Evolutionary conservation across 2,113 vertebrate genomes (phyloP).

Genomic region (Saimiri boliviensis): DNA sequence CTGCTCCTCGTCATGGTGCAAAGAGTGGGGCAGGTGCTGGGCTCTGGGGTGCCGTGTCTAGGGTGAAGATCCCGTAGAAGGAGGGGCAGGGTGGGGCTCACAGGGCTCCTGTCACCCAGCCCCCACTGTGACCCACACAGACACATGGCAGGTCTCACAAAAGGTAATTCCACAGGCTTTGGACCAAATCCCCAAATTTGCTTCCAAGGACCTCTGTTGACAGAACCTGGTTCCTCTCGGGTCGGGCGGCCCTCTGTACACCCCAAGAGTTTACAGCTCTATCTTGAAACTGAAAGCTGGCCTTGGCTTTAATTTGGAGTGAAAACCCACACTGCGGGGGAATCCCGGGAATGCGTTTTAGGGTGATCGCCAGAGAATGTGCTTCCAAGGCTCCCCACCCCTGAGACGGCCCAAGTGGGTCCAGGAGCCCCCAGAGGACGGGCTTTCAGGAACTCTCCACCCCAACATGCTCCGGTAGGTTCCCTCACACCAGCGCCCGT

Average conservation of each 20-base stretch:
- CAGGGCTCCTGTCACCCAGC: accelerated
- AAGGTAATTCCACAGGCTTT: constrained; percentile 45
- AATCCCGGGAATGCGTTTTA: constrained; percentile 7
- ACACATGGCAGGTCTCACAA: not conserved
- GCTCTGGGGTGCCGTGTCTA: not conserved
- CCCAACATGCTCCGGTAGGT: constrained; percentile 42
- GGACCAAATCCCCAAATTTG: constrained; percentile 1
- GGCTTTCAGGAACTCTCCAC: constrained; percentile 59
- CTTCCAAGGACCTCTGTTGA: constrained; percentile 66
- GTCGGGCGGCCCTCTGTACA: constrained; percentile 42
- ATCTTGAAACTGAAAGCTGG: constrained; percentile 75
- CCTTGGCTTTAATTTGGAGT: constrained; percentile 66
- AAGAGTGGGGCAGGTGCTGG: accelerated
- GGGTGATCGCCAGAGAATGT: not conserved
- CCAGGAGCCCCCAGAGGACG: not conserved
- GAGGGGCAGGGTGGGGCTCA: not conserved
- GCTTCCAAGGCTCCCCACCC: not conserved
- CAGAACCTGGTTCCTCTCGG: constrained; percentile 43
- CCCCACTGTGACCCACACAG: not conserved
- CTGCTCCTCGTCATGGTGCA: accelerated
- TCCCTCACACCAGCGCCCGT: constrained; percentile 53
- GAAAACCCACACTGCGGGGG: constrained; percentile 51
- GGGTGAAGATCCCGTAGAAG: not conserved
- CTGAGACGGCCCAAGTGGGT: not conserved
- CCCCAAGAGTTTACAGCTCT: constrained; percentile 67